These are phyloP conservation scores for Micropoecilia bifurca DNA, from an alignment of 2,797 vertebrate species.

Conservation along the genomic window DNA sequence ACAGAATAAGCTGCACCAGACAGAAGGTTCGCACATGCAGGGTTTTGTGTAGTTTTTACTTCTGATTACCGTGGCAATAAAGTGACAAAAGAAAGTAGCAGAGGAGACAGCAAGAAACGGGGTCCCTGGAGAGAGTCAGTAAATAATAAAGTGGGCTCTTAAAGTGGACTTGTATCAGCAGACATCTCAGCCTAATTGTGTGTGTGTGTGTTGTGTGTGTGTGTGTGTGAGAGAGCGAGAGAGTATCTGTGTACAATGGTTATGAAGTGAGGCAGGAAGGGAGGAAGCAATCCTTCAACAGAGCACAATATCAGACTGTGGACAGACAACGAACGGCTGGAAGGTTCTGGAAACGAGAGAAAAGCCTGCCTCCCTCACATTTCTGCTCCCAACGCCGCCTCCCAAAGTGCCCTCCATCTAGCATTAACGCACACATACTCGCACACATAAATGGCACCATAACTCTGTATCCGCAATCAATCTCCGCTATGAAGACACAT, in stretches of 20 bases:
- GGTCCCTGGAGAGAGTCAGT: slow-evolving; percentile 71
- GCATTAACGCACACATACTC: slow-evolving; percentile 52
- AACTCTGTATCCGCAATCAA: slow-evolving; percentile 99
- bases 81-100: slow-evolving; percentile 70
- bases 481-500: slow-evolving; percentile 99
- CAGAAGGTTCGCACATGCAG: slow-evolving; percentile 35
- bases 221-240: slow-evolving; percentile 31
- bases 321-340: slow-evolving; percentile 79
- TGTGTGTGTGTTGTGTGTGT: slow-evolving; percentile 64
- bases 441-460: slow-evolving; percentile 86
- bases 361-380: slow-evolving; percentile 72
- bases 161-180: slow-evolving; percentile 70
- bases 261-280: slow-evolving; percentile 68
- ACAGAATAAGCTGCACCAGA: slow-evolving; percentile 42
- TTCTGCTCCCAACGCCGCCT: slow-evolving; percentile 61
- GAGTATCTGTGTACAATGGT: slow-evolving; percentile 47
- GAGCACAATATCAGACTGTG: slow-evolving; percentile 77
- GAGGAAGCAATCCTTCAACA: slow-evolving; percentile 81
- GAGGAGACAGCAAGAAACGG: slow-evolving; percentile 52
- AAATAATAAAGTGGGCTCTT: slow-evolving; percentile 73
- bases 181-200: slow-evolving; percentile 71
- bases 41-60: slow-evolving; percentile 35
- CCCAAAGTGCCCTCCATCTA: slow-evolving; percentile 75
- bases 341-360: slow-evolving; percentile 77
- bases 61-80: slow-evolving; percentile 72